phyloP scores from a whole-genome alignment of 2,888 invertebrate species.

The Microctonus aethiopoides region DNA sequence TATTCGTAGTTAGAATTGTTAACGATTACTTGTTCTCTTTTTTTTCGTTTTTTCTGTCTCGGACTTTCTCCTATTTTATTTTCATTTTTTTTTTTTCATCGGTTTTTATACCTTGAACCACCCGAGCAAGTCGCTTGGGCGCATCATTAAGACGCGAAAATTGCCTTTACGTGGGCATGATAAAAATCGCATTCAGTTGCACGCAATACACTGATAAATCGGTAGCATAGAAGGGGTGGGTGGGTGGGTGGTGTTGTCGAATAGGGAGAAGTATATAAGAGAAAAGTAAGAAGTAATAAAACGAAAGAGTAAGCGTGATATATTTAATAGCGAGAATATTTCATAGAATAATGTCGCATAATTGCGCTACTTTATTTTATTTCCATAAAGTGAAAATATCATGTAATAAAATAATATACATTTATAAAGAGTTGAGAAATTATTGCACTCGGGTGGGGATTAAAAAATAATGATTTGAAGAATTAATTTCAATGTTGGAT shows the following conservation, averaged over 20 bases:
- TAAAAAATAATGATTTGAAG: too few species aligned
- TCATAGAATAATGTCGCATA: slow-evolving; percentile 7
- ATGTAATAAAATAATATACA: not conserved
- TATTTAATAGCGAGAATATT: not conserved
- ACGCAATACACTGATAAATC: slow-evolving; percentile 39
- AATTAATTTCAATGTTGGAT: too few species aligned
- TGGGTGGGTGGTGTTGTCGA: not conserved
- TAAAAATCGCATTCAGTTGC: slow-evolving; percentile 33
- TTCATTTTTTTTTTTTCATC: not conserved
- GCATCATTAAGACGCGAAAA: slow-evolving; percentile 45
- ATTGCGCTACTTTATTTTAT: not conserved
- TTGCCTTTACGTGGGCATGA: slow-evolving; percentile 37
- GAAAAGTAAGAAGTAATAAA: not conserved
- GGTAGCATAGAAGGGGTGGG: slow-evolving; percentile 11
- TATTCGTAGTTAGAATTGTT: slow-evolving; percentile 31
- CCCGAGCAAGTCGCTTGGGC: slow-evolving; percentile 13
- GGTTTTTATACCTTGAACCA: not conserved
- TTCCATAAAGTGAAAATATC: not conserved
- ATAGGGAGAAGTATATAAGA: not conserved
- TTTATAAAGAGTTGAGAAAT: not conserved
- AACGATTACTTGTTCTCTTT: slow-evolving; percentile 19
- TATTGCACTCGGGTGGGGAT: too few species aligned
- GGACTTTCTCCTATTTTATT: not conserved
- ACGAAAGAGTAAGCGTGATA: not conserved
- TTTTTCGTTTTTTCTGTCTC: not conserved